A percentile compares a stretch with the other conserved stretches of the same genome.
phyloP scores from a whole-genome alignment of 2,113 vertebrate genomes.

The Corythoichthys haematopterus region DNA sequence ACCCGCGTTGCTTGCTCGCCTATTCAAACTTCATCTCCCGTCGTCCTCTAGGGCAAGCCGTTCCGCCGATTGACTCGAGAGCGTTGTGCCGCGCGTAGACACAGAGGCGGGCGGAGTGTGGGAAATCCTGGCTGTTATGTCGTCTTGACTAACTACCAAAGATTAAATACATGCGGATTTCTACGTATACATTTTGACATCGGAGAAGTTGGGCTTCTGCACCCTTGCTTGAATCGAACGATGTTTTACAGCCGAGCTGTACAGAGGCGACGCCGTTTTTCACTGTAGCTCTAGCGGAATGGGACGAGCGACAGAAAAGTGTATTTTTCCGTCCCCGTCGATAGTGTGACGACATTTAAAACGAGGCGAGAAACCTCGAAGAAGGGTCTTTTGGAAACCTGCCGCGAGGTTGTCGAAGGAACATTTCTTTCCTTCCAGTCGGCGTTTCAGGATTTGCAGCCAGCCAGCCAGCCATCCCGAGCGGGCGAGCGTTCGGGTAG shows the following conservation, averaged over 20 bases:
- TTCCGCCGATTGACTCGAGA: conserved; percentile 48
- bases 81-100: conserved; percentile 65
- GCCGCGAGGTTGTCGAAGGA: neutral
- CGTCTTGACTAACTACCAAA: conserved; percentile 39
- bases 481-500: conserved; percentile 15
- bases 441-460: neutral
- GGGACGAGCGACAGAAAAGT: neutral
- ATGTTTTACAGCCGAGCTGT: neutral
- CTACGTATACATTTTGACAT: neutral
- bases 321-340: conserved; percentile 34
- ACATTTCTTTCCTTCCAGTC: conserved; percentile 3
- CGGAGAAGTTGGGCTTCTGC: conserved; percentile 21
- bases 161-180: neutral
- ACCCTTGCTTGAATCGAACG: neutral
- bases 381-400: neutral
- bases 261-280: neutral
- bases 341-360: conserved; percentile 23
- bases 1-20: fast-evolving
- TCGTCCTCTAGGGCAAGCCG: conserved; percentile 2
- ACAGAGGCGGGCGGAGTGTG: conserved; percentile 38
- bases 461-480: neutral
- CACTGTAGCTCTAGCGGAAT: neutral
- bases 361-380: neutral
- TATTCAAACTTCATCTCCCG: conserved; percentile 57
- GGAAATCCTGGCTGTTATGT: conserved; percentile 43